Evolutionary conservation across 2,113 vertebrate genomes (phyloP).

Genomic region (Hepsetus odoe): DNA sequence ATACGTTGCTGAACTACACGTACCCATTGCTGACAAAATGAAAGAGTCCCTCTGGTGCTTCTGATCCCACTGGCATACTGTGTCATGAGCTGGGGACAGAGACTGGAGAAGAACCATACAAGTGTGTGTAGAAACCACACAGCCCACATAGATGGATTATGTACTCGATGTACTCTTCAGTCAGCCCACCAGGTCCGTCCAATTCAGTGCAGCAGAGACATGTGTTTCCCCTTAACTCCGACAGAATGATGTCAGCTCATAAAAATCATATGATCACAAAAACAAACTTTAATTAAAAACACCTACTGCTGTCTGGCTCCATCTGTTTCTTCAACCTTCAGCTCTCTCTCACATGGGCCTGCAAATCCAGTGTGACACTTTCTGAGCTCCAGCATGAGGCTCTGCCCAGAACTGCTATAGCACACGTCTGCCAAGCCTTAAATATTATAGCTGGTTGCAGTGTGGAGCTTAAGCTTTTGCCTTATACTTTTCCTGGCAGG

Average conservation of each 20-base stretch:
- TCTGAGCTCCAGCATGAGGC: background rate
- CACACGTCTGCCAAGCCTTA: background rate
- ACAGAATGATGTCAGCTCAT: constrained; percentile 69
- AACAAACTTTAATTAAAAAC: constrained; percentile 70
- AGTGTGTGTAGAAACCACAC: constrained; percentile 22
- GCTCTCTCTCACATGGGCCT: constrained; percentile 13
- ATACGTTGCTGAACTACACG: constrained; percentile 34
- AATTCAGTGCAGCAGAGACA: constrained; percentile 57
- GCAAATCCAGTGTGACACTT: constrained; percentile 5
- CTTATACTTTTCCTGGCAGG: too few species aligned
- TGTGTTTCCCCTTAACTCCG: constrained; percentile 71
- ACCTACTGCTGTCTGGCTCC: constrained; percentile 58
- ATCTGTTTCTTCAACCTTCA: constrained; percentile 33
- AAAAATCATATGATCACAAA: constrained; percentile 62
- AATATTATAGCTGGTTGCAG: background rate
- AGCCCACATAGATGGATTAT: constrained; percentile 45
- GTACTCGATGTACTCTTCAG: constrained; percentile 47
- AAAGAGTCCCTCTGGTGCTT: constrained; percentile 14
- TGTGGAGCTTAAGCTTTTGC: background rate
- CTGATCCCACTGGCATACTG: constrained; percentile 1
- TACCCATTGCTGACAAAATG: constrained; percentile 15
- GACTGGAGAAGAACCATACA: constrained; percentile 1
- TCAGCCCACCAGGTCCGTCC: constrained; percentile 52
- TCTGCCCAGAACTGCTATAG: background rate
- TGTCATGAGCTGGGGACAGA: background rate